These are phyloP conservation scores for Coccyzus lansbergi DNA, from an alignment of 2,797 vertebrate species.

Conservation along the genomic window DNA sequence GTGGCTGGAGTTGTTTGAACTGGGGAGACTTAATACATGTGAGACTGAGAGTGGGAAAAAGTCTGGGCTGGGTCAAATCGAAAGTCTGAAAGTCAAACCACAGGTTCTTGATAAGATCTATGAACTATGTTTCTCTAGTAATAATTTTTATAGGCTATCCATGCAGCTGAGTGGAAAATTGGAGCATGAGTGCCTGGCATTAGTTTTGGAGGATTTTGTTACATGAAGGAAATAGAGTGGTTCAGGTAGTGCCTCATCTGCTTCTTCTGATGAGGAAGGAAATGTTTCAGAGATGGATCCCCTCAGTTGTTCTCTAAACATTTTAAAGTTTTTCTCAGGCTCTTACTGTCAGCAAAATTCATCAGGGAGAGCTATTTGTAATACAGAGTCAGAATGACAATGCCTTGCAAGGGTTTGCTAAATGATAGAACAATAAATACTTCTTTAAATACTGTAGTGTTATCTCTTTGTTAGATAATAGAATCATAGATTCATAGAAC, in stretches of 20 bases:
- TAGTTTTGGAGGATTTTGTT: neutral
- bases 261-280: neutral
- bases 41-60: neutral
- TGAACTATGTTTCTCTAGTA: neutral
- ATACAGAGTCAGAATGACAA: neutral
- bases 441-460: neutral
- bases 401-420: neutral
- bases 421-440: neutral
- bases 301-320: neutral
- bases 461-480: neutral
- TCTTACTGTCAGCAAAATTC: neutral
- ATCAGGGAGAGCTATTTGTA: neutral
- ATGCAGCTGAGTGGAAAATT: neutral
- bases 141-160: neutral
- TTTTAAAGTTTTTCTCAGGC: neutral
- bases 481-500: no score
- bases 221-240: neutral
- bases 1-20: neutral
- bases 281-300: neutral
- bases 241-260: neutral
- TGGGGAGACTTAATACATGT: neutral
- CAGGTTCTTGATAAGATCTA: neutral
- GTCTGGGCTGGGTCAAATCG: neutral
- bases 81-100: neutral
- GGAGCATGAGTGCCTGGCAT: neutral